Base-by-base conservation (phyloP, 2,888 invertebrate species). In the Lithodes maja region DNA sequence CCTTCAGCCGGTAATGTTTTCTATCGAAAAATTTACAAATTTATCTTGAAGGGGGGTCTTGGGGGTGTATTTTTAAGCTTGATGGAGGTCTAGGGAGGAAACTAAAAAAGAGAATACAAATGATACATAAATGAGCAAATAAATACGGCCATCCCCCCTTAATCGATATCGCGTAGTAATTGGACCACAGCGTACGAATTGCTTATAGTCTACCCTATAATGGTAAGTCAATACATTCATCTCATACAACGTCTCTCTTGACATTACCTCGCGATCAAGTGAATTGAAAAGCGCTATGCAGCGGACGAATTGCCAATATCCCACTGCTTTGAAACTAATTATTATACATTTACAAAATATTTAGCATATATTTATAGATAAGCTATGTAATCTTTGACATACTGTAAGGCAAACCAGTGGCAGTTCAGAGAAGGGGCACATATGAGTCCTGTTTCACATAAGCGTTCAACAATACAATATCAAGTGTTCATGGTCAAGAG, bases 391-490 rank as follows among this genome's bases (percentile, higher is more conserved):
- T 55, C 69, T 79, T 75, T 49, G 75, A 87, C 61, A 87, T 68
- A 87, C 83, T 87, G 87, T 87, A 87, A 87, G 87, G 87, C 87
- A 87, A 87, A 87, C 87, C 87, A 74, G 87, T 87, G 87, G 80
- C 84, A 84, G 78, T 78, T 79, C 61, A 87, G 71, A 77, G 68
- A 83, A 87, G 83, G 85, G 77, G 87, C 83, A 87, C 87, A 87
- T 84, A 87, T 87, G 87, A 87, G 87, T 87, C 87, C 87, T 87
- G 87, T 87, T 87, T 87, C 87, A 87, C 87, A 87, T 87, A 87
- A 87, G 87, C 87, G 83, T 83, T 83, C 55, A 83, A 87, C 83
- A 87, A 83, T 78, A 83, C 78, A 78, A 78, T 69, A 74, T 78
- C 52, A 83, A 83, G 15, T 52, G n/a, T 17, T 53, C 61, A 83